Evolutionary conservation across 2,113 vertebrate genomes (phyloP).

Genomic region (Rissa tridactyla): DNA sequence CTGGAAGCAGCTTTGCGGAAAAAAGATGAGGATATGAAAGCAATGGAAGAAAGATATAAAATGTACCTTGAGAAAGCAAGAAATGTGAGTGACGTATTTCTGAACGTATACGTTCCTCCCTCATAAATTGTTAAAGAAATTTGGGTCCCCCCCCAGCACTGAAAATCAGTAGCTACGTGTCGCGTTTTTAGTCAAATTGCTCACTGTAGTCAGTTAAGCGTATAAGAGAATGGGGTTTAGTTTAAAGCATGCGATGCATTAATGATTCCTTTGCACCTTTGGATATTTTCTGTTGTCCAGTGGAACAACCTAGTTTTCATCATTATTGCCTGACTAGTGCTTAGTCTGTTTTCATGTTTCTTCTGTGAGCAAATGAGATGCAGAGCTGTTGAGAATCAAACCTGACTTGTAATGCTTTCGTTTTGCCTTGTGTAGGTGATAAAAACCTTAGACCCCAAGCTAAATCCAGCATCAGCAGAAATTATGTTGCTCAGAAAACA

Average conservation of each 20-base stretch:
- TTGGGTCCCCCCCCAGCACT: neutral
- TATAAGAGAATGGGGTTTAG: neutral
- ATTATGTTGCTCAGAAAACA: constrained; percentile 91
- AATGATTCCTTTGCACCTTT: neutral
- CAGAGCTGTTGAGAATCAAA: neutral
- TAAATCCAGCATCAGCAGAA: constrained; percentile 95
- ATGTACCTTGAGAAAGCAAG: constrained; percentile 98
- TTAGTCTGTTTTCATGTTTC: neutral
- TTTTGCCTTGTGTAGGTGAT: constrained; percentile 83
- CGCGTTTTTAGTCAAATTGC: neutral
- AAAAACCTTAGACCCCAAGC: constrained; percentile 92
- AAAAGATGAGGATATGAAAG: constrained; percentile 98
- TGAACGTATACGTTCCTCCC: neutral
- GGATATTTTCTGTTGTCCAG: neutral
- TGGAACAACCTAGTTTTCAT: neutral
- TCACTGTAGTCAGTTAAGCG: neutral
- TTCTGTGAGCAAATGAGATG: neutral
- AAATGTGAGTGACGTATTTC: constrained; percentile 80
- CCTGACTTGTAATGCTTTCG: neutral
- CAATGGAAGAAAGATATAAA: constrained; percentile 98
- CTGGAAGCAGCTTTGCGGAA: constrained; percentile 92
- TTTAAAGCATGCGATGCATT: neutral
- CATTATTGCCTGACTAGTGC: neutral
- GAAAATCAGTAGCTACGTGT: neutral
- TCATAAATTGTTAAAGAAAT: neutral